Evolutionary conservation across 2,888 invertebrate species (phyloP).

Genomic region (Lamellibrachia satsuma): DNA sequence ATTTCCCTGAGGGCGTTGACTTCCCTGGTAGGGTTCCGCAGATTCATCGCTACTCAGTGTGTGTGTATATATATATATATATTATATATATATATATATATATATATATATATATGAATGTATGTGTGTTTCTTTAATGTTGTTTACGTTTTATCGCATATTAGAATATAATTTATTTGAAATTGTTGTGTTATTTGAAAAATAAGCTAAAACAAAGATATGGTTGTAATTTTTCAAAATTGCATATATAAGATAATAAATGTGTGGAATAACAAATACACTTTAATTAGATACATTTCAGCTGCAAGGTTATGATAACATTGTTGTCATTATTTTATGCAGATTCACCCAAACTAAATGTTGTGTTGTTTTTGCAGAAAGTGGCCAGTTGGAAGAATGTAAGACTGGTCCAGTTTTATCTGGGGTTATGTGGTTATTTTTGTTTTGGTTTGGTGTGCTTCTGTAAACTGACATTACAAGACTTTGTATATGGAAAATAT

Average conservation of each 20-base stretch:
- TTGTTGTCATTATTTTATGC: not conserved
- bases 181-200: not conserved
- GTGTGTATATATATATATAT: too few species aligned
- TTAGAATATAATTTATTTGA: not conserved
- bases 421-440: not conserved
- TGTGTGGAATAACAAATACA: too few species aligned
- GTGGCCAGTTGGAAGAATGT: not conserved
- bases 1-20: constrained; percentile 79
- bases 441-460: not conserved
- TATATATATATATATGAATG: not conserved
- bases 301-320: too few species aligned
- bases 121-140: not conserved
- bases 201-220: not conserved
- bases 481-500: not conserved
- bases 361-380: not conserved
- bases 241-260: not conserved
- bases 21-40: constrained; percentile 58
- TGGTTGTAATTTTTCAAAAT: not conserved
- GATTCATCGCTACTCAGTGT: too few species aligned
- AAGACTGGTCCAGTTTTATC: not conserved
- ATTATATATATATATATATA: too few species aligned
- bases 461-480: too few species aligned
- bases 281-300: too few species aligned
- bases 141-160: not conserved
- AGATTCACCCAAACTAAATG: not conserved